Evolutionary conservation across 2,113 vertebrate genomes (phyloP).

Genomic region (Petrocephalus microphthalmus): DNA sequence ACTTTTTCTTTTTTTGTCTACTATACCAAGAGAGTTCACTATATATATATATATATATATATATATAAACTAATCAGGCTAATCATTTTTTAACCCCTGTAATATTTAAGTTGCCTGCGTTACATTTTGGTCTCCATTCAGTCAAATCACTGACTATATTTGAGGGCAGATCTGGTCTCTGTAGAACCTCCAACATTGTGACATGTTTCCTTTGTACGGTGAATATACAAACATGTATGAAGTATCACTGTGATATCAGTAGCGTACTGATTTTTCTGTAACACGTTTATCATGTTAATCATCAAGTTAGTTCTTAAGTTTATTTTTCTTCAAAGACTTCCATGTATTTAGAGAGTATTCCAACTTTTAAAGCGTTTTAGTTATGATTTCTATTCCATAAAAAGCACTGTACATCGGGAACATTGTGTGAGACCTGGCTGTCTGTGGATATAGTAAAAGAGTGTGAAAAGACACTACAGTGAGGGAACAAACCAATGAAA

Average conservation of each 20-base stretch:
- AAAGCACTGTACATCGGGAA: not conserved
- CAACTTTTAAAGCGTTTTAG: not conserved
- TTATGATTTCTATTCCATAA: not conserved
- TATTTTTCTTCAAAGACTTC: not conserved
- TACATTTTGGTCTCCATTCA: not conserved
- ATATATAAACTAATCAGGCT: not conserved
- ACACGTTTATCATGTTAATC: not conserved
- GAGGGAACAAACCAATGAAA: not conserved
- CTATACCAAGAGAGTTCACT: slow-evolving; percentile 39
- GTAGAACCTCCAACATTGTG: not conserved
- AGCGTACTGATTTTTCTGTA: not conserved
- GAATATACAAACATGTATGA: not conserved
- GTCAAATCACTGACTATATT: not conserved
- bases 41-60: not conserved
- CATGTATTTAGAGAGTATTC: not conserved
- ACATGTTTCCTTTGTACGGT: not conserved
- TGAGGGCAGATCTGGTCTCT: not conserved
- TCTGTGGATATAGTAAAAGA: not conserved
- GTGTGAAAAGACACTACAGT: not conserved
- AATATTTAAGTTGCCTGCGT: not conserved
- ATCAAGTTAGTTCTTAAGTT: not conserved
- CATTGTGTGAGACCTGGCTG: not conserved
- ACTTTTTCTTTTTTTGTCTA: slow-evolving; percentile 56
- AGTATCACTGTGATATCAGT: not conserved
- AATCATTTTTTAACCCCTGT: not conserved